These are phyloP conservation scores for Thamnophis sirtalis DNA, from an alignment of 2,113 vertebrate species.

Conservation along the genomic window DNA sequence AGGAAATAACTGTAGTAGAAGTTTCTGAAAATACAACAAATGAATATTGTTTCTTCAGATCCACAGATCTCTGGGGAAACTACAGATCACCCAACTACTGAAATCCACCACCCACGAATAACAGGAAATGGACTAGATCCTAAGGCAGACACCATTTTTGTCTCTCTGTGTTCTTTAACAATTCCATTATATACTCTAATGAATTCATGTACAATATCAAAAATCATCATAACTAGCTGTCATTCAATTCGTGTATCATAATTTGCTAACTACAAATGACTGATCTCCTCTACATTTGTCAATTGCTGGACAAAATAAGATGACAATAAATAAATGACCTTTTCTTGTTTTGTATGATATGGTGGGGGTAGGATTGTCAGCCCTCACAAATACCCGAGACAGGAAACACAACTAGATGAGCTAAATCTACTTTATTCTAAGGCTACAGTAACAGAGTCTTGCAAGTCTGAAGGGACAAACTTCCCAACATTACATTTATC, in stretches of 20 bases:
- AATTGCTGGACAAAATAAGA: not conserved
- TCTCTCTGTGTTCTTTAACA: not conserved
- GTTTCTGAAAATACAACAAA: not conserved
- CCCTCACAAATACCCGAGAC: not conserved
- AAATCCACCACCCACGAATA: not conserved
- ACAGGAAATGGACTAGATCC: not conserved
- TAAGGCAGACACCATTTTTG: not conserved
- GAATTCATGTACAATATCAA: not conserved
- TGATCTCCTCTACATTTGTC: not conserved
- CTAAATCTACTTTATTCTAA: not conserved
- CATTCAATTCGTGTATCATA: not conserved
- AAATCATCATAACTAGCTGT: not conserved
- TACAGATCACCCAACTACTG: not conserved
- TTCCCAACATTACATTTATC: not conserved
- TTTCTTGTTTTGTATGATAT: not conserved
- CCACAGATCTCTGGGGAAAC: not conserved
- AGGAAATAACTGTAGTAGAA: not conserved
- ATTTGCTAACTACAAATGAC: not conserved
- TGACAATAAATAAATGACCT: not conserved
- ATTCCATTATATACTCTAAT: not conserved
- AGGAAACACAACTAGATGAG: not conserved
- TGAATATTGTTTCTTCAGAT: not conserved
- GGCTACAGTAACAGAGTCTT: not conserved
- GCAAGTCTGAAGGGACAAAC: not conserved
- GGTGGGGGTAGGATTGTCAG: not conserved